phyloP scores from a whole-genome alignment of 2,797 vertebrate genomes.

The Taeniopygia guttata region DNA sequence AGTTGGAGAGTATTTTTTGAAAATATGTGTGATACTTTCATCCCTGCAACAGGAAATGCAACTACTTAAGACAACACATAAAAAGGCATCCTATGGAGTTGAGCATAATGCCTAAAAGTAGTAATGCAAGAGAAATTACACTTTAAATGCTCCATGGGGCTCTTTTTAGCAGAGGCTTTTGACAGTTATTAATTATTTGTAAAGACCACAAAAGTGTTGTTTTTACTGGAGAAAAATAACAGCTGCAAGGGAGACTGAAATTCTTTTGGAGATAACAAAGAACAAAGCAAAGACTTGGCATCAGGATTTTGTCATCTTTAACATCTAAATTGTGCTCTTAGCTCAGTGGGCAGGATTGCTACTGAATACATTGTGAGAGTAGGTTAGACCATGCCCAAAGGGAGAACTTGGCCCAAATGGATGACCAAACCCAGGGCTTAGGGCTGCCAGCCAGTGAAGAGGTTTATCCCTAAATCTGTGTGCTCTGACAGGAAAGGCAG shows the following conservation, averaged over 20 bases:
- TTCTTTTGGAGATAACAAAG: conserved; percentile 40
- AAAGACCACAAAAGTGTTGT: neutral
- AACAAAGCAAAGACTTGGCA: conserved; percentile 10
- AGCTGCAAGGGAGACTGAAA: conserved; percentile 29
- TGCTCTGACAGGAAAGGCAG: neutral
- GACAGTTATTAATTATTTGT: conserved; percentile 15
- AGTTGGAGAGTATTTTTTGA: neutral
- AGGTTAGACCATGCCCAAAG: neutral
- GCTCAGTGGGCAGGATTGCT: neutral
- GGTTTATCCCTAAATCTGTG: neutral
- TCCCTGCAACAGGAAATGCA: neutral
- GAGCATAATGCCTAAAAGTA: neutral
- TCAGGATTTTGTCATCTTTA: conserved; percentile 36
- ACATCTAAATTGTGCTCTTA: conserved; percentile 30
- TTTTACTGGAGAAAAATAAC: conserved; percentile 49
- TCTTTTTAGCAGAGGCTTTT: neutral
- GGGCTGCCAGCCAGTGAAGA: neutral
- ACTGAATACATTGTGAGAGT: neutral
- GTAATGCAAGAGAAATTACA: neutral
- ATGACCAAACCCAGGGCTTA: neutral
- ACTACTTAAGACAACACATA: neutral
- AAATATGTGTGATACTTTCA: neutral
- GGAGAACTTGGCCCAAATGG: neutral
- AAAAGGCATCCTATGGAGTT: neutral
- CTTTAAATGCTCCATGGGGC: neutral